A percentile compares a stretch with the other conserved stretches of the same genome.
These are phyloP conservation scores for Silurus asotus DNA, from an alignment of 2,113 vertebrate species.

Conservation along the genomic window DNA sequence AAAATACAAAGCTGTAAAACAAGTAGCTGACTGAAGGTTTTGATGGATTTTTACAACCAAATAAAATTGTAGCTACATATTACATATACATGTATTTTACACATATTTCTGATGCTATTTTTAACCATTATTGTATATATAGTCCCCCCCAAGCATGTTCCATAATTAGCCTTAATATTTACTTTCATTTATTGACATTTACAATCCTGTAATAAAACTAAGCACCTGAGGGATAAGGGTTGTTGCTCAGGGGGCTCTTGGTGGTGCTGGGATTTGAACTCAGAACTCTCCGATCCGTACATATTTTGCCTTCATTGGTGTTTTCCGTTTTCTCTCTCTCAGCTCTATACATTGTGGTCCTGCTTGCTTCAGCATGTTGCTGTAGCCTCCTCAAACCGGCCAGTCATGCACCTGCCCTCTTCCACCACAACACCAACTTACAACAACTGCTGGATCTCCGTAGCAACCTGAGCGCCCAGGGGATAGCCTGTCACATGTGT, in stretches of 20 bases:
- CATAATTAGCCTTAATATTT: too few species aligned
- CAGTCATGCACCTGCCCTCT: conserved; percentile 88
- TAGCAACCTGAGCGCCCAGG: conserved; percentile 95
- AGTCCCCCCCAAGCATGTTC: too few species aligned
- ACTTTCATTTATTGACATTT: too few species aligned
- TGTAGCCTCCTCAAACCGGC: conserved; percentile 88
- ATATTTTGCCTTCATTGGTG: neutral
- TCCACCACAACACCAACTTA: conserved; percentile 91
- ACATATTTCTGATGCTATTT: too few species aligned
- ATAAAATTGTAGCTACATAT: neutral
- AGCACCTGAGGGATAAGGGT: too few species aligned
- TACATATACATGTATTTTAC: neutral
- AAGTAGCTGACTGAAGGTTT: neutral
- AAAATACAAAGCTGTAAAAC: neutral
- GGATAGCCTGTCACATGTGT: conserved; percentile 93
- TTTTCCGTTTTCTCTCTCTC: conserved; percentile 33
- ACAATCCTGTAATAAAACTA: too few species aligned
- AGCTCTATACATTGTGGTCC: conserved; percentile 84
- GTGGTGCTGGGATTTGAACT: too few species aligned
- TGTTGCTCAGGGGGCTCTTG: too few species aligned
- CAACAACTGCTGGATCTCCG: conserved; percentile 92
- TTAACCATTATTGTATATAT: too few species aligned
- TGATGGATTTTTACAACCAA: neutral
- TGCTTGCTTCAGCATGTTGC: conserved; percentile 85
- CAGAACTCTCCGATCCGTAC: too few species aligned